Evolutionary conservation across 2,113 vertebrate species (phyloP).

Genomic region (Chionomys nivalis): DNA sequence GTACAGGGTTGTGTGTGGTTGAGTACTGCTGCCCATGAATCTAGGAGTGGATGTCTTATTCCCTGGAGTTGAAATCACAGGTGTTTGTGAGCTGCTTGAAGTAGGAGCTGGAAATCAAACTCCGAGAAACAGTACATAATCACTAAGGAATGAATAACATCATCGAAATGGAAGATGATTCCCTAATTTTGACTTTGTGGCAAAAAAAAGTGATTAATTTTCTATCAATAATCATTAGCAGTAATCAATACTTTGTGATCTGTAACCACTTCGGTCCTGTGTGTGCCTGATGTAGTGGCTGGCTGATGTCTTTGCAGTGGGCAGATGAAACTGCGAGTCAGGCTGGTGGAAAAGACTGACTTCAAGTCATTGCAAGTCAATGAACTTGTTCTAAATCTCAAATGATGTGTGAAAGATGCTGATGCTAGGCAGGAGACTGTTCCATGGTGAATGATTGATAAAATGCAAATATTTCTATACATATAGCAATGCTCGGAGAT

Average conservation of each 20-base stretch:
- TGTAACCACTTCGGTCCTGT: background rate
- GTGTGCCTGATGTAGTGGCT: background rate
- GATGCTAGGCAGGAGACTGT: background rate
- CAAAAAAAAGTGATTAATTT: background rate
- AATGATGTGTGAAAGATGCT: background rate
- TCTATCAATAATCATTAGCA: background rate
- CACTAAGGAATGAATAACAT: background rate
- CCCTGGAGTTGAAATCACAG: background rate
- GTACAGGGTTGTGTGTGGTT: no score
- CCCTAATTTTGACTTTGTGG: background rate
- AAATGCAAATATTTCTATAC: background rate
- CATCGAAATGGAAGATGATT: background rate
- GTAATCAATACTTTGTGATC: background rate
- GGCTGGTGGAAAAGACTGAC: background rate
- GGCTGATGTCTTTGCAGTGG: background rate
- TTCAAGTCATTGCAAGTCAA: background rate
- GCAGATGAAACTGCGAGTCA: background rate
- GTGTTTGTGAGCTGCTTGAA: background rate
- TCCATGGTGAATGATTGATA: background rate
- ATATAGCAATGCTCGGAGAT: background rate
- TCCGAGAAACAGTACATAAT: background rate
- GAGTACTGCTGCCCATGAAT: background rate
- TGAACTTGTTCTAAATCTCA: slow-evolving; percentile 12
- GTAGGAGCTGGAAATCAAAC: background rate
- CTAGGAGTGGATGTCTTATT: background rate